Evolutionary conservation across 2,797 vertebrate genomes (phyloP).

Genomic region (Esox masquinongy): DNA sequence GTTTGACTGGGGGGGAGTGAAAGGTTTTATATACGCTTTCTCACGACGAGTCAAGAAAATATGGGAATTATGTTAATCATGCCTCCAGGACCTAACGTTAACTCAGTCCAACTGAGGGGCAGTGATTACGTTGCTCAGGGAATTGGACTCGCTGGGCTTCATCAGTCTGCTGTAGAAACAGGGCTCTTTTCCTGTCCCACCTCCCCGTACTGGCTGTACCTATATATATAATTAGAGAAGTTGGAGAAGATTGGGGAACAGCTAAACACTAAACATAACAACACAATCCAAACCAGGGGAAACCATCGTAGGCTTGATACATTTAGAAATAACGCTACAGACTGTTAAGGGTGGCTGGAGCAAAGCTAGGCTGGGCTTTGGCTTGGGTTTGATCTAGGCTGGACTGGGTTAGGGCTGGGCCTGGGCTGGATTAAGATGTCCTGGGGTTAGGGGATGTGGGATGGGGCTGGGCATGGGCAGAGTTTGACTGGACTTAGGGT

Average conservation of each 20-base stretch:
- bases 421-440: too few relatives aligned
- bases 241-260: neutral
- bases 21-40: constrained; percentile 52
- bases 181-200: constrained; percentile 26
- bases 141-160: constrained; percentile 14
- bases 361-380: too few relatives aligned
- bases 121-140: constrained; percentile 41
- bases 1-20: constrained; percentile 25
- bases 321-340: neutral
- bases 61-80: constrained; percentile 50
- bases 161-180: constrained; percentile 20
- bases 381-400: too few relatives aligned
- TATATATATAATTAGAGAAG: constrained; percentile 38
- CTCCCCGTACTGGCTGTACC: constrained; percentile 15
- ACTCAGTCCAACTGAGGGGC: constrained; percentile 25
- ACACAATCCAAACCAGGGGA: neutral
- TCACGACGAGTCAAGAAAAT: constrained; percentile 42
- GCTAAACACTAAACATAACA: neutral
- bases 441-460: too few relatives aligned
- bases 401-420: too few relatives aligned
- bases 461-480: too few relatives aligned
- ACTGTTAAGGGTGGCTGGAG: too few relatives aligned
- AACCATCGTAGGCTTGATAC: neutral
- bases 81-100: constrained; percentile 41
- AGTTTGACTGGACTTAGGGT: too few relatives aligned